Evolutionary conservation across 2,797 vertebrate species (phyloP), one percentile per base, ranked within the genome.

Genomic region (Danio tinwini): DNA sequence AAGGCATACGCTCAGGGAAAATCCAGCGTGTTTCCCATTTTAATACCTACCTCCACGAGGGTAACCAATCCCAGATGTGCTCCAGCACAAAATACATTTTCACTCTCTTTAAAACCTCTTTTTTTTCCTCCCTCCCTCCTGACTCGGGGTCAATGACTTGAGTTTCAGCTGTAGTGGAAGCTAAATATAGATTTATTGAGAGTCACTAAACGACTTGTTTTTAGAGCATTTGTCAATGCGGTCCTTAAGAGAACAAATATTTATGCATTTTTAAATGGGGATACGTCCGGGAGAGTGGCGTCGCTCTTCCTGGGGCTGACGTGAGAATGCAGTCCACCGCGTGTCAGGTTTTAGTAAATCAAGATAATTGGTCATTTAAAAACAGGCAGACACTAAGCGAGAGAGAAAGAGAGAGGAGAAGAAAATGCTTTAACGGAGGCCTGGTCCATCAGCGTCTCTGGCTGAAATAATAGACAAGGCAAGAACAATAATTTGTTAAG

Each of bases 1-100:
- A 87, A 88, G 81, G 87, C 88, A 82, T 88, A 80, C 74, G 65
- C 83, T 82, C 72, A 68, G 84, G 85, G 88, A 88, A 88, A 86
- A 88, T 86, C 84, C 81, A 87, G 78, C 56, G 67, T 86, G 88
- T 88, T 89, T 86, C 85, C 82, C 71, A 83, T 89, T 88, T 88
- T 88, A 88, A 89, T 90, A 88, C 87, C 88, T 87, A 90, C 86
- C 87, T 88, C 82, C 47, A 83, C 73, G 87, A 85, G 81, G 75
- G 75, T 89, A 90, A 90, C 87, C 85, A 86, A 84, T 85, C 82
- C 88, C 88, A 90, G 85, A 90, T 90, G 89, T 88, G 77, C 83
- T 74, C 47, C 58, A 75, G 84, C 85, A 85, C 78, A 85, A 86
- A 85, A 88, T 82, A 80, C 75, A 85, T 87, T 87, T 87, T 87